Conservation (phyloP, 2,113 vertebrate species). For the Psophia crepitans region DNA sequence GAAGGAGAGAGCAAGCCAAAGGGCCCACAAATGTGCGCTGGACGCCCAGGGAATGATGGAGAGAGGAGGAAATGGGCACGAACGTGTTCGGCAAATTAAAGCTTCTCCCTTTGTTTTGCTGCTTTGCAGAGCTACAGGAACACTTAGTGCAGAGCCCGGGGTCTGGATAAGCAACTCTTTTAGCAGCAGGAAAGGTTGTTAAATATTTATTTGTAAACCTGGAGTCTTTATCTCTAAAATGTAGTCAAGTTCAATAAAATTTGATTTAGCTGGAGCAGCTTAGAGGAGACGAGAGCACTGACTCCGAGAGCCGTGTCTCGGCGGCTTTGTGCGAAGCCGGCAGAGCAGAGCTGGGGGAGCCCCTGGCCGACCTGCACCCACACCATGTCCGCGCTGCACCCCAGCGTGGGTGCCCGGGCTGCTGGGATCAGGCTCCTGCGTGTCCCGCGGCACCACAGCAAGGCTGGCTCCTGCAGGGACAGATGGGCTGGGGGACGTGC, state of each 20-base stretch:
- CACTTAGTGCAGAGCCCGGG: background rate
- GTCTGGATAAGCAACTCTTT: slow-evolving; percentile 49
- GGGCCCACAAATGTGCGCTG: rapidly evolving
- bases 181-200: slow-evolving; percentile 53
- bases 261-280: slow-evolving; percentile 37
- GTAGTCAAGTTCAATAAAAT: slow-evolving; percentile 60
- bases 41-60: background rate
- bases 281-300: background rate
- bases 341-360: background rate
- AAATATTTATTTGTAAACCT: slow-evolving; percentile 73
- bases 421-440: background rate
- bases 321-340: rapidly evolving
- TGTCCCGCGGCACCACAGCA: rapidly evolving
- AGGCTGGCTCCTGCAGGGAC: background rate
- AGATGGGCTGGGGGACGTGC: rapidly evolving
- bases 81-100: slow-evolving; percentile 31
- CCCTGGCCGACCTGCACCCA: background rate
- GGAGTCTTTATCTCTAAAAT: slow-evolving; percentile 60
- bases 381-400: rapidly evolving
- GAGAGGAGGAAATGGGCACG: background rate
- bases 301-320: rapidly evolving
- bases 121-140: slow-evolving; percentile 59
- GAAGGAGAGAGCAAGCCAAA: background rate
- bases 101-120: slow-evolving; percentile 46
- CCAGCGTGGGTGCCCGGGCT: background rate